A percentile compares a stretch with the other conserved stretches of the same genome.
Conservation (phyloP, 2,113 vertebrate genomes). For the Puffinus mauretanicus region DNA sequence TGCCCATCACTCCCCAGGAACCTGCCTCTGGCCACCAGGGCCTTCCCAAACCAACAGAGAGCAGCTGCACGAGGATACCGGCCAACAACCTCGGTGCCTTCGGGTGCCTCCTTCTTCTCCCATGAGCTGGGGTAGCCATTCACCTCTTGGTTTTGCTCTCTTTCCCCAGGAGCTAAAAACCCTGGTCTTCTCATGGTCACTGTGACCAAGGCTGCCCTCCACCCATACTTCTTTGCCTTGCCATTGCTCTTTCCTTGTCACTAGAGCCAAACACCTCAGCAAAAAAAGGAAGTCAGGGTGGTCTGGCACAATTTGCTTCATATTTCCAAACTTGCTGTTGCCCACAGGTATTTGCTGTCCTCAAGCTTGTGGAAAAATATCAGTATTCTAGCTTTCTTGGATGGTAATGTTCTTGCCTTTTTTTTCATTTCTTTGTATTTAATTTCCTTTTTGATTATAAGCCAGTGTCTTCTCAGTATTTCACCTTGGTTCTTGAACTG, state of each 20-base stretch:
- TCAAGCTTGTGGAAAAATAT: background rate
- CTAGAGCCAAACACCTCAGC: background rate
- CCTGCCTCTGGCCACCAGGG: background rate
- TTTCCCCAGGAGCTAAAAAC: background rate
- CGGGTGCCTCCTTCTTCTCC: background rate
- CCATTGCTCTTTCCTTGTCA: background rate
- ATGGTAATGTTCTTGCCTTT: background rate
- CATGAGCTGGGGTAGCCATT: background rate
- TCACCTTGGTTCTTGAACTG: background rate
- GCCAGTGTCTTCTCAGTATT: background rate
- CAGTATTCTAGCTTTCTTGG: background rate
- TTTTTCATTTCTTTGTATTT: background rate
- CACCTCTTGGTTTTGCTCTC: background rate
- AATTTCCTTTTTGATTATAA: background rate
- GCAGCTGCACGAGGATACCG: background rate
- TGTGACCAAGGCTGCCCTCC: background rate
- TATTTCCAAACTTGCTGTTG: background rate
- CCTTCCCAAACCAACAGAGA: background rate
- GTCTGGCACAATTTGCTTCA: background rate
- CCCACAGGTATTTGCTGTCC: background rate
- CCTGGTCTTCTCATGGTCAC: background rate
- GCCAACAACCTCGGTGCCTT: background rate
- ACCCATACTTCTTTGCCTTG: background rate
- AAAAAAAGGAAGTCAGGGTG: background rate
- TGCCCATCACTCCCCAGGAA: background rate